A percentile compares a stretch with the other conserved stretches of the same genome.
Conservation (phyloP, 2,113 vertebrate species). For the Hydropotes inermis region DNA sequence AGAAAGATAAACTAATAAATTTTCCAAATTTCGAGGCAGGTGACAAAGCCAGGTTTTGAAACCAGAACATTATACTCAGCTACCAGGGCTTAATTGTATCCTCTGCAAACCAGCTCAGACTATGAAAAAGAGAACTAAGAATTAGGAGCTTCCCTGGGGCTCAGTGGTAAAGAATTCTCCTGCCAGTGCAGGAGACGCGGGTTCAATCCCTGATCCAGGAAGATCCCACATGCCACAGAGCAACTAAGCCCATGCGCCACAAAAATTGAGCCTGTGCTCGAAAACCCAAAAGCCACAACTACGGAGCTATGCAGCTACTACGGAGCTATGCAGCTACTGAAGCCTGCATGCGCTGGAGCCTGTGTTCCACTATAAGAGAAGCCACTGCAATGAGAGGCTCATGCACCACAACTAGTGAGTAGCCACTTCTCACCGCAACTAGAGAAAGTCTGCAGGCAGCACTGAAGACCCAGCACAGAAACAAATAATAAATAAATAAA, state of each 20-base stretch:
- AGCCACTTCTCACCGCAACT: rapidly evolving
- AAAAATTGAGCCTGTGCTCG: neutral
- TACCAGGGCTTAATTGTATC: neutral
- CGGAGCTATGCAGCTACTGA: too few relatives aligned
- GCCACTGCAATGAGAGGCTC: neutral
- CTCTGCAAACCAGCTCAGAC: neutral
- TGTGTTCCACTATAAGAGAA: neutral
- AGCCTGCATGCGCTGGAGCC: neutral
- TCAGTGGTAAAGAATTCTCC: neutral
- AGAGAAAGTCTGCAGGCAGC: neutral
- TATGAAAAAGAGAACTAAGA: neutral
- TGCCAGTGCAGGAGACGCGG: neutral
- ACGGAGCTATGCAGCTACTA: too few relatives aligned
- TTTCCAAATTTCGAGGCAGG: neutral
- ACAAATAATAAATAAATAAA: neutral
- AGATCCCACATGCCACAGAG: neutral
- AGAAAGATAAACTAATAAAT: neutral
- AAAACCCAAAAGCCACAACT: neutral
- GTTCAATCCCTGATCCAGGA: neutral
- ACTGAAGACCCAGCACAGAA: neutral
- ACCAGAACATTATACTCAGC: neutral
- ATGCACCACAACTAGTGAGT: neutral
- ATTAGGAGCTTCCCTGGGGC: neutral
- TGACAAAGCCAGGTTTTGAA: neutral
- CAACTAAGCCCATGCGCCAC: neutral